Evolutionary conservation across 2,888 invertebrate genomes (phyloP).

Genomic region (Agriopis marginaria): DNA sequence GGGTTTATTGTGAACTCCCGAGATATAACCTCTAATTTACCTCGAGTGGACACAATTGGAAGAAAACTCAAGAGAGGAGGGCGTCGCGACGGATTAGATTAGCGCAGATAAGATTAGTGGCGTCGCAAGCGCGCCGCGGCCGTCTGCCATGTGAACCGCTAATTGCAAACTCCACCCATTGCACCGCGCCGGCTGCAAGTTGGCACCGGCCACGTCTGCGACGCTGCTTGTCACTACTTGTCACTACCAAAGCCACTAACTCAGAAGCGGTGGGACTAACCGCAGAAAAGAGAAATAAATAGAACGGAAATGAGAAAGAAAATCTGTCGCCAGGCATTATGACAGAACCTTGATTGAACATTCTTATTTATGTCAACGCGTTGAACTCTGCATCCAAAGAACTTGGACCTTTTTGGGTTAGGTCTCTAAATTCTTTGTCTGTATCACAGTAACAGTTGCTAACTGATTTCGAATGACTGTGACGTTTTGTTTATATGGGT

Average conservation of each 20-base stretch:
- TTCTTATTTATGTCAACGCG: no score
- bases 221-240: constrained; percentile 27
- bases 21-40: constrained; percentile 82
- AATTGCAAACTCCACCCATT: constrained; percentile 66
- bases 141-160: constrained; percentile 69
- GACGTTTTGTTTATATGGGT: no score
- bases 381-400: no score
- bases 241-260: constrained; percentile 27
- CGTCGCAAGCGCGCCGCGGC: constrained; percentile 59
- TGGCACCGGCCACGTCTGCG: constrained; percentile 34
- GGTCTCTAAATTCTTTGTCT: no score
- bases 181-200: constrained; percentile 27
- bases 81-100: constrained; percentile 82
- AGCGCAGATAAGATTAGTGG: constrained; percentile 82
- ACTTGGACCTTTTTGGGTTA: no score
- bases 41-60: constrained; percentile 84
- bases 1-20: constrained; percentile 70
- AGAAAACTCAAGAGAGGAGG: constrained; percentile 84
- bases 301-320: no score
- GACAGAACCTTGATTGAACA: no score
- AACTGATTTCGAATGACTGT: no score
- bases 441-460: no score
- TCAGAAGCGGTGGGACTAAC: no score
- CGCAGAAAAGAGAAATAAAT: no score
- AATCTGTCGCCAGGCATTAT: no score